A percentile compares a stretch with the other conserved stretches of the same genome.
These are phyloP conservation scores for Drosophila pectinifera DNA, from an alignment of 1,140 invertebrate species.

Conservation along the genomic window DNA sequence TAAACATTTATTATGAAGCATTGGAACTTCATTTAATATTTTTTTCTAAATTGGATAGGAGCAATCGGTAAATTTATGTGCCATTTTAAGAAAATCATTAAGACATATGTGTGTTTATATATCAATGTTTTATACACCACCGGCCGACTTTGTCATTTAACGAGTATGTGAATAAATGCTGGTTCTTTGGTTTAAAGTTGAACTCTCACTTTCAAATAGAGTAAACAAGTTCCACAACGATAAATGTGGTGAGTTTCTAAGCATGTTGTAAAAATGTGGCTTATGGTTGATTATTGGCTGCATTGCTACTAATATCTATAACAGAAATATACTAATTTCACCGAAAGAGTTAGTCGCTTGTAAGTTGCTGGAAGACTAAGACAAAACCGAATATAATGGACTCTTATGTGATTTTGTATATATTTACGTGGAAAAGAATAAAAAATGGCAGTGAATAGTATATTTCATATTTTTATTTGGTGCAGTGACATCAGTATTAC, in stretches of 20 bases:
- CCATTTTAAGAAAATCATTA: too few relatives aligned
- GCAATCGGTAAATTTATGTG: too few relatives aligned
- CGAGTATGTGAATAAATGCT: too few relatives aligned
- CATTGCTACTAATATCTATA: constrained; percentile 58
- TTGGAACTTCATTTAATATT: too few relatives aligned
- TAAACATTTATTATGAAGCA: too few relatives aligned
- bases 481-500: background rate
- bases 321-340: constrained; percentile 65
- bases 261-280: constrained; percentile 59
- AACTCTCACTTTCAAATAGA: constrained; percentile 71
- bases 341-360: constrained; percentile 59
- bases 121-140: too few relatives aligned
- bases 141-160: too few relatives aligned
- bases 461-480: background rate
- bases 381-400: constrained; percentile 3
- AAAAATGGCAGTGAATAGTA: background rate
- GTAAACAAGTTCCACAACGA: constrained; percentile 68
- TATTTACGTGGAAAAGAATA: background rate
- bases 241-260: constrained; percentile 63
- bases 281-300: constrained; percentile 54
- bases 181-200: background rate
- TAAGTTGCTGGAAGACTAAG: constrained; percentile 34
- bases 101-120: too few relatives aligned
- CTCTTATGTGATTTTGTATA: background rate
- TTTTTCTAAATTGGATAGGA: too few relatives aligned